phyloP scores from a whole-genome alignment of 2,797 vertebrate genomes.

The Channa striata region DNA sequence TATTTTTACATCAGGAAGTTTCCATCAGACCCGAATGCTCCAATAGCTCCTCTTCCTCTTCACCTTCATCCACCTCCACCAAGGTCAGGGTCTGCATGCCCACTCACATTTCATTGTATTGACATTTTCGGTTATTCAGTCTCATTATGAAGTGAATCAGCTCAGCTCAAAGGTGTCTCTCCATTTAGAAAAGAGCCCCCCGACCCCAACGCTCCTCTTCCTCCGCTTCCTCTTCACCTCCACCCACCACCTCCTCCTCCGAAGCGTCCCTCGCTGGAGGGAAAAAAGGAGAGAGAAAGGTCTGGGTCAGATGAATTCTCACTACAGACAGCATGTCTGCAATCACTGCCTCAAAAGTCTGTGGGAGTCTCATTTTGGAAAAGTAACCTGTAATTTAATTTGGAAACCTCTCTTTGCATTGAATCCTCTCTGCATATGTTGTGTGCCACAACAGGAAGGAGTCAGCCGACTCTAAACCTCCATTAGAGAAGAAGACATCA shows the following conservation, averaged over 20 bases:
- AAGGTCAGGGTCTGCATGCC: slow-evolving; percentile 77
- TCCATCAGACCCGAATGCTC: slow-evolving; percentile 77
- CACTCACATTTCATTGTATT: slow-evolving; percentile 10
- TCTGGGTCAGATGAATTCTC: slow-evolving; percentile 62
- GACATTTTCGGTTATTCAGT: slow-evolving; percentile 3
- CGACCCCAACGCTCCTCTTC: slow-evolving; percentile 80
- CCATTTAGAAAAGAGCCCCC: slow-evolving; percentile 82
- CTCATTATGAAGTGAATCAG: slow-evolving; percentile 16
- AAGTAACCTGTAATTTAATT: slow-evolving; percentile 11
- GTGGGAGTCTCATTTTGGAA: slow-evolving; percentile 13
- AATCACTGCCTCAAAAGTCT: slow-evolving; percentile 8
- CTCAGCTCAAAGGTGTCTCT: slow-evolving; percentile 46
- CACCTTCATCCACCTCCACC: slow-evolving; percentile 80
- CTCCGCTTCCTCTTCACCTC: slow-evolving; percentile 81
- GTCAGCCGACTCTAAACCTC: slow-evolving; percentile 70
- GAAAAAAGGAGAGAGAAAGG: slow-evolving; percentile 83
- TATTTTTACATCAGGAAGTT: slow-evolving; percentile 75
- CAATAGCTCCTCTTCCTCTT: slow-evolving; percentile 78
- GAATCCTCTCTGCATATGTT: slow-evolving; percentile 47
- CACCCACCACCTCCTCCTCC: slow-evolving; percentile 73
- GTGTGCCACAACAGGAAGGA: slow-evolving; percentile 78
- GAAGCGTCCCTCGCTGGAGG: slow-evolving; percentile 76
- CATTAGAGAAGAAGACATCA: slow-evolving; percentile 70
- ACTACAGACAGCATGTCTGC: slow-evolving; percentile 11
- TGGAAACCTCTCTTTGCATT: slow-evolving; percentile 30